phyloP scores from a whole-genome alignment of 1,140 invertebrate species.

The Uloborus diversus region DNA sequence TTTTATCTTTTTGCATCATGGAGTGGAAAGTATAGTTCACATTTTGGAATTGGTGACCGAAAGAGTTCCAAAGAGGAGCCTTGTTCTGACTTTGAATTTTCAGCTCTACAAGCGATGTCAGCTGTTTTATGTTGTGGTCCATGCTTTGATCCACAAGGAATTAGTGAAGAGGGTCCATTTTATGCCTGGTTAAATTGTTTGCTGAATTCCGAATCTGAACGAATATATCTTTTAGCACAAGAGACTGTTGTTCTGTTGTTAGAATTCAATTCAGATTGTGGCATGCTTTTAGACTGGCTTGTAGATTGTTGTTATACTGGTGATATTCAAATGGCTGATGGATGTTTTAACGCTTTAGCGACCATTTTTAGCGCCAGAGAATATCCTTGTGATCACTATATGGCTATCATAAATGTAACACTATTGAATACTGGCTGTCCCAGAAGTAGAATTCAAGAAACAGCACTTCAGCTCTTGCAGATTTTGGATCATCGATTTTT shows the following conservation, averaged over 20 bases:
- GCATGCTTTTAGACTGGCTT: slow-evolving; percentile 93
- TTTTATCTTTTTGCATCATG: slow-evolving; percentile 93
- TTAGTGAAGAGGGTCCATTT: slow-evolving; percentile 87
- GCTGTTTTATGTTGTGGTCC: slow-evolving; percentile 93
- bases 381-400: slow-evolving; percentile 98
- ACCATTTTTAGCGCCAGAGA: slow-evolving; percentile 96
- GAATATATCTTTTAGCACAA: slow-evolving; percentile 87
- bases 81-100: slow-evolving; percentile 70
- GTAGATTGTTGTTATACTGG: slow-evolving; percentile 98
- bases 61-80: slow-evolving; percentile 57
- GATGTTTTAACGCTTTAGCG: slow-evolving; percentile 93
- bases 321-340: slow-evolving; percentile 86
- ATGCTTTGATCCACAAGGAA: slow-evolving; percentile 85
- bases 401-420: slow-evolving; percentile 96
- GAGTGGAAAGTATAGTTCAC: slow-evolving; percentile 83
- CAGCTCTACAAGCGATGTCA: slow-evolving; percentile 85
- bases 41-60: slow-evolving; percentile 67
- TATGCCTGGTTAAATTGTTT: slow-evolving; percentile 94
- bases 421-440: slow-evolving; percentile 95
- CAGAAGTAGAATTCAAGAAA: slow-evolving; percentile 87
- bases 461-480: slow-evolving; percentile 91
- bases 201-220: slow-evolving; percentile 84
- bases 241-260: slow-evolving; percentile 93
- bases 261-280: slow-evolving; percentile 95
- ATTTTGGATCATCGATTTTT: slow-evolving; percentile 95